These are phyloP conservation scores for Aphelenchoides besseyi DNA, from an alignment of 1,140 invertebrate species.

Conservation along the genomic window DNA sequence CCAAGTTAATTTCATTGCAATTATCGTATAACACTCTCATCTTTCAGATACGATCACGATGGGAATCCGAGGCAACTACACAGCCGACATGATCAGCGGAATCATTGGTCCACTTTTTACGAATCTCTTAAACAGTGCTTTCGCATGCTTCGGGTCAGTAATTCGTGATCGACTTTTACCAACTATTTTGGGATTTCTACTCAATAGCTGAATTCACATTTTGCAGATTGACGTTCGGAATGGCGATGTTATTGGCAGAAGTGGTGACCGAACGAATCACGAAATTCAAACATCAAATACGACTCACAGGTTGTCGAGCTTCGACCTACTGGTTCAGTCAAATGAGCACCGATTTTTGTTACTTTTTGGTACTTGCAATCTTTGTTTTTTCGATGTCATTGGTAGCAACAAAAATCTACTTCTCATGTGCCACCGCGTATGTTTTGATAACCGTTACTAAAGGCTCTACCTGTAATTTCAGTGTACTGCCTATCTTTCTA, in stretches of 20 bases:
- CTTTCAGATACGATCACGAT: constrained; percentile 5
- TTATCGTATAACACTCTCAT: no score
- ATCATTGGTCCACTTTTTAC: neutral
- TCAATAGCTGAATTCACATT: no score
- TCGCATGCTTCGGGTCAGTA: constrained; percentile 5
- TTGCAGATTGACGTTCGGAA: constrained; percentile 1
- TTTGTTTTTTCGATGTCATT: neutral
- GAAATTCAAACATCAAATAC: constrained; percentile 15
- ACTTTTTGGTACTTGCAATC: constrained; percentile 2
- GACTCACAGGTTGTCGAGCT: neutral
- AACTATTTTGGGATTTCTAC: no score
- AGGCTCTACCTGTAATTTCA: no score
- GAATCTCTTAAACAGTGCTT: neutral
- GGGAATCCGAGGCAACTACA: neutral
- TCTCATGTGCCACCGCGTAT: neutral
- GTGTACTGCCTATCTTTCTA: neutral
- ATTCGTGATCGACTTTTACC: no score
- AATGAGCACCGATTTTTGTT: constrained; percentile 5
- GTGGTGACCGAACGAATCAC: neutral
- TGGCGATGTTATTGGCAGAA: constrained; percentile 1
- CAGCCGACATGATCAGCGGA: constrained; percentile 7
- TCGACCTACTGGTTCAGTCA: constrained; percentile 4
- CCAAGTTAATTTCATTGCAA: no score
- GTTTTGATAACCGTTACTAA: no score
- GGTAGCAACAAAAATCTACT: neutral